Base-by-base conservation (phyloP, 2,888 invertebrate species). In the Labia minor region DNA sequence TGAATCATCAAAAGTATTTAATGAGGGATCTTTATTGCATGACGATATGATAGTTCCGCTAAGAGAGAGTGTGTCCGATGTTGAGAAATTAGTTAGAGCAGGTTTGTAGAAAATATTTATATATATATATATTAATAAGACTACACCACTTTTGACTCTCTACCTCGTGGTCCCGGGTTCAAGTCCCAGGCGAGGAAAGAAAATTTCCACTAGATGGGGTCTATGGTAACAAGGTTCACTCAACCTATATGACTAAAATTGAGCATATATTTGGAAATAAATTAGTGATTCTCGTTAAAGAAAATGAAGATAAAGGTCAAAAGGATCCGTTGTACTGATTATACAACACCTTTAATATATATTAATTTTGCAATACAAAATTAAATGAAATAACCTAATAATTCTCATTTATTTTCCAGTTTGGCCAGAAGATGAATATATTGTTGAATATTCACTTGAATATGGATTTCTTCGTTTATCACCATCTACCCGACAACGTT, bases 391-490 rank as follows among this genome's bases (percentile, higher is more conserved):
- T n/a, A n/a, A n/a, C n/a, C n/a, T n/a, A n/a, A n/a, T n/a, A 8
- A 26, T 64, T 64, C 20, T 62, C 21, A 10, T 21, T 65, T 10
- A 64, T 20, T 69, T 74, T 74, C 68, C 72, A 84, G 80, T 83
- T 65, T 85, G 85, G 83, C 79, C 85, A 76, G 92, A 93, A 73
- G 95, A 96, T 74, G 92, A 94, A 75, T 97, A 97, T 77, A 96
- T 98, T 64, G 90, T 98, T 1, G 99, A 99, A 78, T 99, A 98
- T 81, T 93, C 98, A 0, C 80, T 98, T 71, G 96, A 99, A 77
- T 97, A 98, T 77, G 99, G 99, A 0, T 93, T 97, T 76, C 81
- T 99, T 26, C 85, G 98, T 0, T 80, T 99, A 3, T 92, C 93
- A 1, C 89, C 93, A 0, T 86, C 86, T 65, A 92, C 95, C 0